Evolutionary conservation across 2,888 invertebrate genomes (phyloP), one percentile per base, ranked within the genome.

Genomic region (Trilocha varians): DNA sequence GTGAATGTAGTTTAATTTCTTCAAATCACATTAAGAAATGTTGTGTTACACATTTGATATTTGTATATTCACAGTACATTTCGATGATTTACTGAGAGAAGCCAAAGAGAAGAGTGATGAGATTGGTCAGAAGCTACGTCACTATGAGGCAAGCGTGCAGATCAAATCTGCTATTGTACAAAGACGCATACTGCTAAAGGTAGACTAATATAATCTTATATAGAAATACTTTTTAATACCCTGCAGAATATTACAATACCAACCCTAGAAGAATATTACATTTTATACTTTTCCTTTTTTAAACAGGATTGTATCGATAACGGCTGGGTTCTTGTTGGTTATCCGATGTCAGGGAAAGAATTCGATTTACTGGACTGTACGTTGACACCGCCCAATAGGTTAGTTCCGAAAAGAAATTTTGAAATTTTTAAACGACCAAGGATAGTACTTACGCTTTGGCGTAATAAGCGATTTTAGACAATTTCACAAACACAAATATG

Each of bases 301-400:
- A 6, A 25, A 9, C 59, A 87, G 62, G 90, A 91, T 48, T 90
- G 90, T 55, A 56, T 89, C 11, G 79, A 82, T 37, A 70, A 79
- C 34, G 91, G 91, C 0, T 91, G 90, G 90, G 87, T 91, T 13
- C 55, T 91, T 46, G 88, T 87, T 3, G 88, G 88, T 2, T 91
- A 87, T 55, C 91, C 91, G 0, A 78, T 70, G 5, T 78, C 78
- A 1, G 84, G 85, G 0, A 65, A 65, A 1, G 91, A 91, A 52
- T 89, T 91, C 42, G 88, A 89, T 55, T 59, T 80, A 32, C 59
- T 91, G 2, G 90, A 91, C 57, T 74, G 70, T 34, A 74, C 87
- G 52, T 66, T 87, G 13, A 90, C 88, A 2, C 90, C 90, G 1
- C 91, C 91, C 0, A 91, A 91, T 59, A 87, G 90, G 90, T 89